These are phyloP conservation scores for Megaustenia siamemsis DNA, from an alignment of 2,888 invertebrate genomes.

Conservation along the genomic window DNA sequence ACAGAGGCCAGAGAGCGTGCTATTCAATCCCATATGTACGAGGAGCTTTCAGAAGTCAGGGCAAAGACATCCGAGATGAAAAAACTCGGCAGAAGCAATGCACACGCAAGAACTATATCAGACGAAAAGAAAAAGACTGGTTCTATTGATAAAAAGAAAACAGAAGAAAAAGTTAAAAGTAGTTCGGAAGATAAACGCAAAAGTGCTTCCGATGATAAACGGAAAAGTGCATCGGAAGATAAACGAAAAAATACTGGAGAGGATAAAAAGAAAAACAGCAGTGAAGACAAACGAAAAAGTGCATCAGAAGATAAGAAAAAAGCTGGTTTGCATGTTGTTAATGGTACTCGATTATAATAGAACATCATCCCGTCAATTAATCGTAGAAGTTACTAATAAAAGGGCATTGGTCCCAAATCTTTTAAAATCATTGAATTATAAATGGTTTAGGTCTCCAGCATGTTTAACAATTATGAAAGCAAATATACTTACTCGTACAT, in stretches of 20 bases:
- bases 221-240: constrained; percentile 9
- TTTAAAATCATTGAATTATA: too few species aligned
- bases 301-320: constrained; percentile 24
- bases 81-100: background rate
- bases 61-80: constrained; percentile 40
- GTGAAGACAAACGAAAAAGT: constrained; percentile 38
- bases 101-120: background rate
- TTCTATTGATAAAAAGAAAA: constrained; percentile 52
- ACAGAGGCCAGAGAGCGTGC: constrained; percentile 62
- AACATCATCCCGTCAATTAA: too few species aligned
- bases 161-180: constrained; percentile 51
- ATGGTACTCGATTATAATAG: constrained; percentile 24
- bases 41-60: constrained; percentile 70
- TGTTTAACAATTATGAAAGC: too few species aligned
- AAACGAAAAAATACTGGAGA: background rate
- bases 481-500: too few species aligned
- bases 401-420: too few species aligned
- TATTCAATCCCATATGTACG: constrained; percentile 70
- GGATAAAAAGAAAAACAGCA: constrained; percentile 20
- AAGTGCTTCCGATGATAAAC: constrained; percentile 32
- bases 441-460: too few species aligned
- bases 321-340: background rate
- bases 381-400: too few species aligned
- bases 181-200: constrained; percentile 45
- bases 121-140: constrained; percentile 44